Evolutionary conservation across 2,888 invertebrate genomes (phyloP).

Genomic region (Crepidodera aurea): DNA sequence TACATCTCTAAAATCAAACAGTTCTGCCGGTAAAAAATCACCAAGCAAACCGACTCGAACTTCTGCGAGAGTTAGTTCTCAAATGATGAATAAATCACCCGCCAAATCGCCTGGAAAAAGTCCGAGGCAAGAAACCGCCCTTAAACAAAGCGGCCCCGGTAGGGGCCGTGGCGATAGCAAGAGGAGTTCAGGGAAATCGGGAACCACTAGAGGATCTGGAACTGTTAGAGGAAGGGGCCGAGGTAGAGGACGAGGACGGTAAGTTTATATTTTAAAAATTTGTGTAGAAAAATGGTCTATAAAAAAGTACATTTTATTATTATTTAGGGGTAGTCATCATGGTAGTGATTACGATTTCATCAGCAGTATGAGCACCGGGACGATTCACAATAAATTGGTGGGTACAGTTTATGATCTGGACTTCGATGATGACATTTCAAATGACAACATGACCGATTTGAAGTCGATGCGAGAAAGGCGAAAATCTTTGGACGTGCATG

Average conservation of each 20-base stretch:
- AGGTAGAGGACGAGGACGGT: conserved; percentile 54
- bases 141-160: conserved; percentile 52
- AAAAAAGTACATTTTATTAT: too few relatives aligned
- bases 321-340: conserved; percentile 24
- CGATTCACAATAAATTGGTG: conserved; percentile 81
- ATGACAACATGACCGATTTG: conserved; percentile 75
- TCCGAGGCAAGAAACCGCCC: conserved; percentile 66
- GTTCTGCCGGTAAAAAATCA: conserved; percentile 65
- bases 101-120: conserved; percentile 59
- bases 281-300: too few relatives aligned
- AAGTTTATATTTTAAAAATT: too few relatives aligned
- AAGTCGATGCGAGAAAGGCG: conserved; percentile 81
- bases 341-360: conserved; percentile 60
- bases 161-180: conserved; percentile 47
- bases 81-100: conserved; percentile 73
- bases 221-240: conserved; percentile 55
- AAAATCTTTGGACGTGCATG: conserved; percentile 76
- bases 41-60: conserved; percentile 68
- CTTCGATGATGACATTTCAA: conserved; percentile 83
- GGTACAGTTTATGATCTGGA: conserved; percentile 90
- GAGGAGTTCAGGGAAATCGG: conserved; percentile 48
- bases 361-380: conserved; percentile 69
- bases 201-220: conserved; percentile 55
- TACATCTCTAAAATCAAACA: conserved; percentile 56
- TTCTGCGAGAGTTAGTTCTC: conserved; percentile 69